Conservation (phyloP, 2,888 invertebrate species). For the Papilio protenor region DNA sequence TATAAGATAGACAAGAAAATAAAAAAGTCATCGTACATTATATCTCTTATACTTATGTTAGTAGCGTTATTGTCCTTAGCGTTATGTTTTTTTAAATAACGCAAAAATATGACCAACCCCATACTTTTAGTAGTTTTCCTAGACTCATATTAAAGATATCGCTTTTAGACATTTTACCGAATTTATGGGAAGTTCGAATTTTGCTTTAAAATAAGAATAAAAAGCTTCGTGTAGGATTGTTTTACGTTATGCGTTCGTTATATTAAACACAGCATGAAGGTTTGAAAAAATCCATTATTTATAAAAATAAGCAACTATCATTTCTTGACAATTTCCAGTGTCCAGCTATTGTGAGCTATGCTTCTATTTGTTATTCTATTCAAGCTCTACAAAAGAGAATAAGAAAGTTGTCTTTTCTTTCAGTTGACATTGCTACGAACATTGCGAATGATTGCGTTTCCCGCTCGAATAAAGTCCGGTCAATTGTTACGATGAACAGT, state of each 20-base stretch:
- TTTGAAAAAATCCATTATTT: background rate
- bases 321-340: conserved; percentile 8
- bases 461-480: background rate
- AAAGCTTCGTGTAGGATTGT: background rate
- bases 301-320: conserved; percentile 16
- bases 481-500: conserved; percentile 1
- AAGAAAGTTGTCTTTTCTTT: conserved; percentile 26
- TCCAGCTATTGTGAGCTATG: conserved; percentile 30
- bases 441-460: conserved; percentile 5
- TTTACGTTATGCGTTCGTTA: background rate
- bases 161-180: too few relatives aligned
- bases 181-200: too few relatives aligned
- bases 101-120: background rate
- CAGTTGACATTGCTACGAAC: conserved; percentile 20
- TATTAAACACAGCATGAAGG: too few relatives aligned
- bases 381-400: conserved; percentile 27
- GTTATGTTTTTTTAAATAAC: background rate
- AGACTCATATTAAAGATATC: background rate
- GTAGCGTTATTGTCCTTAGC: background rate
- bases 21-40: background rate
- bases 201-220: too few relatives aligned
- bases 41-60: background rate
- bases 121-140: background rate
- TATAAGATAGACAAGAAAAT: background rate
- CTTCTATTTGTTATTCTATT: conserved; percentile 34